Evolutionary conservation across 1,140 invertebrate species (phyloP), one percentile per base, ranked within the genome.

Genomic region (Psix sp.): DNA sequence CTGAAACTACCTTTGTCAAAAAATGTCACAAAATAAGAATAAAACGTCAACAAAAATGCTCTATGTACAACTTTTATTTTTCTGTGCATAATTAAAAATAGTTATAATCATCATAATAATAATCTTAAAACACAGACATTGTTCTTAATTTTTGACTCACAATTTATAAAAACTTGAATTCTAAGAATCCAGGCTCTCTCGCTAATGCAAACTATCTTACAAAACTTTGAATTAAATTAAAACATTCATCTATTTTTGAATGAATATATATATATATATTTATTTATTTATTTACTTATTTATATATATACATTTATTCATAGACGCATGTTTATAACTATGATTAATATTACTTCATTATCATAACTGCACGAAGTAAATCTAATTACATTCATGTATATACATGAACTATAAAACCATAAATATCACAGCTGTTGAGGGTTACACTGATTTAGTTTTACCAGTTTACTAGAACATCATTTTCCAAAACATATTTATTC

Each of bases 1-100:
- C 38, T 63, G 38, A n/a, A n/a, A n/a, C n/a, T n/a, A n/a, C n/a
- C n/a, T n/a, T n/a, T n/a, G 33, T 13, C 6, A 42, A 6, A 42
- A 73, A 6, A 35, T 35, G 33, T 54, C 33, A 48, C 45, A 59
- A 72, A 75, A 73, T 49, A 82, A 83, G 78, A 81, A 84, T 80
- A 76, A 82, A 83, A 81, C 78, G 76, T 80, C 82, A 81, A 85
- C 78, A 81, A 81, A 84, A 70, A 82, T 66, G 80, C 73, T 84
- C 80, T 86, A 86, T 87, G 78, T 85, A 86, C 83, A 87, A 78
- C 59, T 77, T 85, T 85, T 82, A 83, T 85, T 86, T 80, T 85
- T 85, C 80, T 82, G 75, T 59, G 65, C 66, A 80, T 76, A 80
- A 78, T 52, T 79, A 82, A 84, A 72, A 81, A 66, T 75, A 78